Conservation (phyloP, 2,888 invertebrate genomes). For the Ceriagrion tenellum region DNA sequence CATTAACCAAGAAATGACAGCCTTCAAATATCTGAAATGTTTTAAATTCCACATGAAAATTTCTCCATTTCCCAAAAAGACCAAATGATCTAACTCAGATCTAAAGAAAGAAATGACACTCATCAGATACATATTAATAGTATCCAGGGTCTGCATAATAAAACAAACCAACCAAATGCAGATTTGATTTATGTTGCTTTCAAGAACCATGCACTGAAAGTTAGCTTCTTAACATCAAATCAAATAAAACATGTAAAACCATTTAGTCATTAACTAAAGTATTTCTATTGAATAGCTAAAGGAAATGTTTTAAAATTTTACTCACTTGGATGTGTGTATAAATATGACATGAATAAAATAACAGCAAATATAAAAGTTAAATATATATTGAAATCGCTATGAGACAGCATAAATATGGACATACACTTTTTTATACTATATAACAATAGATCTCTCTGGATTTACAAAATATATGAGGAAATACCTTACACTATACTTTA, state of each 20-base stretch:
- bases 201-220: background rate
- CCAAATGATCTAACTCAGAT: background rate
- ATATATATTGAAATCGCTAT: conserved; percentile 30
- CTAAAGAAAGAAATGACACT: background rate
- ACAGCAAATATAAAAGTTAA: conserved; percentile 29
- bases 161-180: background rate
- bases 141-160: background rate
- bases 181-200: background rate
- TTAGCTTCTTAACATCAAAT: background rate
- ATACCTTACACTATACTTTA: conserved; percentile 10
- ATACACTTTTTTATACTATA: background rate
- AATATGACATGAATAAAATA: conserved; percentile 8
- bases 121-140: background rate
- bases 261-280: background rate
- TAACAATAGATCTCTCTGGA: background rate
- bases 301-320: background rate
- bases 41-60: background rate
- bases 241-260: background rate
- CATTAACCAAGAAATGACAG: background rate
- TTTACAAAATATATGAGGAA: conserved; percentile 49
- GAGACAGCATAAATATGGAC: conserved; percentile 29
- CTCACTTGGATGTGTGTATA: background rate
- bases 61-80: background rate
- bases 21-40: background rate
- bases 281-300: background rate